These are phyloP conservation scores for Setipinna tenuifilis DNA, from an alignment of 2,797 vertebrate genomes.

Conservation along the genomic window DNA sequence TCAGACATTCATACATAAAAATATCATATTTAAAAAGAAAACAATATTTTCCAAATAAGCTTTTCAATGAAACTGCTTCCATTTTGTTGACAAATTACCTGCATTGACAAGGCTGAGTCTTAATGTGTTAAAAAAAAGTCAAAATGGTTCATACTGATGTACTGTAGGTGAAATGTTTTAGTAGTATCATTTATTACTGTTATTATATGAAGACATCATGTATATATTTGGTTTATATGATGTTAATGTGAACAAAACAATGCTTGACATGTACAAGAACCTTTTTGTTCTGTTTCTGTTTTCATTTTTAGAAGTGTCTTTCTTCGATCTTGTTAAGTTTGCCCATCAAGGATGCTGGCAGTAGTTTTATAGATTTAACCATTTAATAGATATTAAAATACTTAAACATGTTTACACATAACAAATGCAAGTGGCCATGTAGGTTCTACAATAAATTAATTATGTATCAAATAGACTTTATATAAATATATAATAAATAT, in stretches of 20 bases:
- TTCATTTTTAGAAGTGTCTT: conserved; percentile 77
- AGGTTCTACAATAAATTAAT: conserved; percentile 41
- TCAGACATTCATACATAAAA: conserved; percentile 64
- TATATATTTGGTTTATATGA: conserved; percentile 86
- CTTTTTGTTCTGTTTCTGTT: conserved; percentile 67
- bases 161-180: conserved; percentile 71
- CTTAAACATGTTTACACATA: conserved; percentile 45
- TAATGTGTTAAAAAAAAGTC: conserved; percentile 78
- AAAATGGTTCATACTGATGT: conserved; percentile 80
- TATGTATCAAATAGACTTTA: conserved; percentile 32
- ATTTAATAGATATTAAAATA: conserved; percentile 35
- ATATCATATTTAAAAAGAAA: conserved; percentile 47
- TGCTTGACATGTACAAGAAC: conserved; percentile 86
- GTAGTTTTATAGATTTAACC: conserved; percentile 53
- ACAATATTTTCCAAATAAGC: conserved; percentile 85
- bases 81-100: conserved; percentile 76
- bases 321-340: conserved; percentile 46
- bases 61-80: conserved; percentile 88
- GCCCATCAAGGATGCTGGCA: conserved; percentile 47
- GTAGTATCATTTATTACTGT: conserved; percentile 86
- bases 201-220: conserved; percentile 77
- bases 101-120: conserved; percentile 71
- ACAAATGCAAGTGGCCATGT: conserved; percentile 37
- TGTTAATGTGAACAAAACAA: conserved; percentile 82
- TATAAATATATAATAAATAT: conserved; percentile 41